Evolutionary conservation across 1,140 invertebrate species (phyloP), one percentile per base, ranked within the genome.

Genomic region (Heterodera schachtii): DNA sequence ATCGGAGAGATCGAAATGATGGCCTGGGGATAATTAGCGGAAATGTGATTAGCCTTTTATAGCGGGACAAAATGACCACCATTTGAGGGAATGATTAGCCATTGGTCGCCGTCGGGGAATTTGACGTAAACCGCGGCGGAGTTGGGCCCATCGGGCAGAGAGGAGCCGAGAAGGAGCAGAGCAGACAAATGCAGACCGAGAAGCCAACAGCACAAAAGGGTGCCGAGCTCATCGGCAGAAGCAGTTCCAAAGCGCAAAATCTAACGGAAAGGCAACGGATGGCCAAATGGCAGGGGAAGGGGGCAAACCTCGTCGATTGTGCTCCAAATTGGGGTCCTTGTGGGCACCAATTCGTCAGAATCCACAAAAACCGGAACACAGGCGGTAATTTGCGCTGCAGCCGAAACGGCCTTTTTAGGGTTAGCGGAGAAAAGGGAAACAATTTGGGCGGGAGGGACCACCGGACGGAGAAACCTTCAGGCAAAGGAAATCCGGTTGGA

Each of bases 141-240:
- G 43, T 87, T 87, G 3, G 83, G 67, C 41, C 86, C 86, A 67
- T 85, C 84, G 43, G 86, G 86, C 21, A 87, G 66, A 5, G 86
- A 52, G 13, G 73, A 44, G 2, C 86, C 86, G 21, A 86, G 69
- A 16, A 86, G 21, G 2, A 86, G 13, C 71, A 60, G 16, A 13
- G 69, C 80, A 8, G 77, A 31, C 13, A 84, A 70, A n/a, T 75
- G 57, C 2, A 87, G 73, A 13, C 82, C 73, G 52, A 86, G 52
- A 16, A 86, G 81, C 85, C 85, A 86, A 78, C 78, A 85, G 60
- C 49, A 70, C 49, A 86, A 71, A 9, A 86, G 67, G 7, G 85
- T 66, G 19, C 78, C 84, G n/a, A 86, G 73, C 73, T 85, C 84
- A 67, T 85, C 85, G 67, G 44, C 64, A 70, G 57, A 67, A 7